Base-by-base conservation (phyloP, 30 jellyfish, hydroid and myxozoan genomes). In the Pseudorhiza aurosa region DNA sequence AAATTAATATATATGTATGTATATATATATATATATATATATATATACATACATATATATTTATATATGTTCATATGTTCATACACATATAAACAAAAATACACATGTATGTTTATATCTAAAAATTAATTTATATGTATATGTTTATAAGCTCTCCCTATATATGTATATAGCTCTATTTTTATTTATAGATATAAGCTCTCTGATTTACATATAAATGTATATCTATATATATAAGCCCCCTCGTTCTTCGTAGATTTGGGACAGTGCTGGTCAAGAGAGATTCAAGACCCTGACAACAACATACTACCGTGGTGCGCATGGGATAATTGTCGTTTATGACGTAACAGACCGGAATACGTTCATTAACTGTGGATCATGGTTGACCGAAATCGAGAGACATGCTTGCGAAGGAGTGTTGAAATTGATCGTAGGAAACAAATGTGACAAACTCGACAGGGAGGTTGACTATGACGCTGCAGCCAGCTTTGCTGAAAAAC, bases 181-280 rank as follows among this genome's bases (percentile, higher is more conserved):
- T n/a, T n/a, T n/a, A n/a, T n/a, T n/a, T n/a, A n/a, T n/a, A n/a
- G n/a, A n/a, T n/a, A n/a, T n/a, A n/a, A n/a, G n/a, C n/a, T n/a
- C n/a, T n/a, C n/a, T n/a, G n/a, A n/a, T n/a, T n/a, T n/a, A n/a
- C n/a, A n/a, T n/a, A n/a, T n/a, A n/a, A n/a, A n/a, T n/a, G n/a
- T 5, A 57, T 22, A 15, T 3, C 15, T 5, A 57, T 40, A 25
- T 57, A 29, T 17, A 57, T 2, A 9, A 29, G 40, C 29, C 19
- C 55, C 12, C 24, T 50, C 46, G 29, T 39, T 28, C 27, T 44
- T 43, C 58, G n/a, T 28, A 87, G 96, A 87, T 87, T 17, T 87
- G 96, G 96, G 96, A 87, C 77, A 76, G 93, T 27, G 96, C 96
- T 18, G 96, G 96, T 11, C 96, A 87, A 53, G 96, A 87, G 57